Base-by-base conservation (phyloP, 2,888 invertebrate genomes). In the Cepaea hortensis region DNA sequence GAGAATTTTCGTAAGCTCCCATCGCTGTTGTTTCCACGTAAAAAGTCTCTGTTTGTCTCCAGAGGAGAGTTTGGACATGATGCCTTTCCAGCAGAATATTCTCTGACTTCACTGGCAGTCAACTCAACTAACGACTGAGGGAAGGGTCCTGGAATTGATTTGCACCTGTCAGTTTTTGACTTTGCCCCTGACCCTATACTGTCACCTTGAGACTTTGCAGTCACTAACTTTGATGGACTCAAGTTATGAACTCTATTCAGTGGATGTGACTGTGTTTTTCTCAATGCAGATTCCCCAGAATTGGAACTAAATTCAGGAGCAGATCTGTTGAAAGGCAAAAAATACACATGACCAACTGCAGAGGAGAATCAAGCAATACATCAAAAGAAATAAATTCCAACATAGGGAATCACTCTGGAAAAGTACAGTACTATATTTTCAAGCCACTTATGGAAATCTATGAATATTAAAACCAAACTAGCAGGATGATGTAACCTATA, bases 211-310 rank as follows among this genome's bases (percentile, higher is more conserved):
- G 87, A 55, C 73, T 87, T 81, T 20, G 80, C 79, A 62, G 87
- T 79, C 46, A 81, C 82, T 55, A 88, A 81, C 68, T 87, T 87
- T 65, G 87, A 84, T 13, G 89, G 89, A 20, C 87, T 88, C 80
- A 87, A 77, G 80, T 87, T 85, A 75, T 88, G 89, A 85, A 89
- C 91, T 85, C 91, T 90, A 35, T 95, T 94, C 85, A 92, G 91
- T 75, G 95, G 95, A 91, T 95, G 94, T 84, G 95, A 95, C 88
- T 95, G 92, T 18, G 95, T 95, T 94, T 95, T 95, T 90, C 95
- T 94, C 85, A 95, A 92, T 70, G 95, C 93, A 88, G 95, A 95
- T 92, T 95, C 95, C 84, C 90, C 91, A 94, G 95, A 95, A 81
- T 92, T 89, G 82, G 92, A 92, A 62, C 48, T 92, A 86, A 95